Base-by-base conservation (phyloP, 2,888 invertebrate genomes). In the Formica aserva region DNA sequence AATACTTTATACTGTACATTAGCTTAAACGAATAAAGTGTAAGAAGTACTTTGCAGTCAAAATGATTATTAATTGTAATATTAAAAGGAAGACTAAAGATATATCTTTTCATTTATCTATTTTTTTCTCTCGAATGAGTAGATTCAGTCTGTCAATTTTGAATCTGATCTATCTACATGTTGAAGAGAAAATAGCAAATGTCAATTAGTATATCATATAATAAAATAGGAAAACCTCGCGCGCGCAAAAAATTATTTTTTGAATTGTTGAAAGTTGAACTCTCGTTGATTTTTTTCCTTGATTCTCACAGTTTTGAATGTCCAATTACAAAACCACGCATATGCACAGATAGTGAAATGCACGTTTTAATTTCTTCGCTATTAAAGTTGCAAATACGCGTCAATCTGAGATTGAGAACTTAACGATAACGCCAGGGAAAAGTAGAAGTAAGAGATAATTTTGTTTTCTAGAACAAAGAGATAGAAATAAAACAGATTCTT, bases 231-330 rank as follows among this genome's bases (percentile, higher is more conserved):
- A 32, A 32, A 32, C 32, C 6, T 32, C 32, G 32, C 32, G 32
- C 6, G 6, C 32, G 32, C 32, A 0, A 6, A 32, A 88, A 87
- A 89, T 90, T 86, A 86, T 84, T 83, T 84, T 89, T 92, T 87
- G 82, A 83, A 87, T 91, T 91, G 87, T 82, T 87, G 81, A 85
- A 88, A 89, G 87, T 85, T 90, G 86, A 89, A 89, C 86, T 88
- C 91, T 88, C 85, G 86, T 76, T 45, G 13, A 45, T 15, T 45
- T 3, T 38, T 13, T 65, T 78, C 76, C 86, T 89, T 89, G 87
- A 89, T 90, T 88, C 85, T 83, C 66, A 74, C 80, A 65, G 74
- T 82, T 60, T 62, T 86, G 75, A 88, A 88, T 89, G 87, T 89
- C 87, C 88, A 86, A 90, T 92, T 92, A 91, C 89, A 52, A 38